A percentile compares a stretch with the other conserved stretches of the same genome.
Conservation (phyloP, 2,797 vertebrate species). For the Pangasius macronema region DNA sequence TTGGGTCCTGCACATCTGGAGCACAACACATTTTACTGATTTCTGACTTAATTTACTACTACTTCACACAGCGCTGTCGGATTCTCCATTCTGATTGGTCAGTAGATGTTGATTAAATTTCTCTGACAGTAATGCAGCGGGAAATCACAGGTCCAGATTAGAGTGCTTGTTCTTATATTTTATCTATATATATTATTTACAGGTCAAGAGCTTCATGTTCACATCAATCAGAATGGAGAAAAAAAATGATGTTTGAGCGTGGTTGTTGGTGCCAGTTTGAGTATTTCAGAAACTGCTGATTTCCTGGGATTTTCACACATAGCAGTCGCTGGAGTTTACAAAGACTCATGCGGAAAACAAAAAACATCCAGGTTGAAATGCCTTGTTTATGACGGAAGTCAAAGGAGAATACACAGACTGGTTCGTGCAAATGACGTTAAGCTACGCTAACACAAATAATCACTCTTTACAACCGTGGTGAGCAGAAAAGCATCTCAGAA, state of each 20-base stretch:
- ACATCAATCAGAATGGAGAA: not conserved
- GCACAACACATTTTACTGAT: not conserved
- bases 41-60: not conserved
- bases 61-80: not conserved
- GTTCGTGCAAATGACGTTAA: not conserved
- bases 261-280: not conserved
- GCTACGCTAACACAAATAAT: not conserved
- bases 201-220: not conserved
- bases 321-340: not conserved
- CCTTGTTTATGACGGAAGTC: no score
- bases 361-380: not conserved
- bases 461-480: not conserved
- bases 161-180: not conserved
- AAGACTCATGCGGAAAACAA: not conserved
- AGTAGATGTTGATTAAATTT: not conserved
- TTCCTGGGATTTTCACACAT: not conserved
- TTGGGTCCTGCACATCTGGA: not conserved
- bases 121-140: not conserved
- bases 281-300: not conserved
- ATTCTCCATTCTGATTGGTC: not conserved
- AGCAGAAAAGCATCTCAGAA: not conserved
- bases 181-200: no score
- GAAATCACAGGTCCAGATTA: not conserved
- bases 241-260: not conserved
- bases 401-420: not conserved